Evolutionary conservation across 2,797 vertebrate species (phyloP).

Genomic region (Danio kyathit): DNA sequence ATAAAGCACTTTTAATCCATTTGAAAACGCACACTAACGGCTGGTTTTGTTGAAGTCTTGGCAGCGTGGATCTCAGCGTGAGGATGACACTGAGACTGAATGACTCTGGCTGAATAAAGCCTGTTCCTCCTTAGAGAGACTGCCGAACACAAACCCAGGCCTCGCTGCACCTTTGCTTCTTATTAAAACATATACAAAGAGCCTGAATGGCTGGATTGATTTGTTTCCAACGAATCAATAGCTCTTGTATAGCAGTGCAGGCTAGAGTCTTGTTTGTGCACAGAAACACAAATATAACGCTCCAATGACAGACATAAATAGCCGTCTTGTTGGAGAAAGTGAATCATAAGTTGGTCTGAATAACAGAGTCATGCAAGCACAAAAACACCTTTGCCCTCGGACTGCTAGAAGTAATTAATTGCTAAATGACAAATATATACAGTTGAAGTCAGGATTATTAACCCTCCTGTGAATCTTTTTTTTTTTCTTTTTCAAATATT

Average conservation of each 20-base stretch:
- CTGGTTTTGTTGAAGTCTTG: conserved; percentile 42
- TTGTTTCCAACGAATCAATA: conserved; percentile 38
- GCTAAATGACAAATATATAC: neutral
- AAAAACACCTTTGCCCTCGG: neutral
- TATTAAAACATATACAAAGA: conserved; percentile 40
- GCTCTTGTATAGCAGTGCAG: conserved; percentile 14
- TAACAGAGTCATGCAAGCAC: neutral
- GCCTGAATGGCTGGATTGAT: conserved; percentile 38
- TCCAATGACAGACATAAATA: conserved; percentile 17
- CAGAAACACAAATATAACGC: conserved; percentile 31
- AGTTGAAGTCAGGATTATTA: no score
- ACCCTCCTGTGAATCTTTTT: no score
- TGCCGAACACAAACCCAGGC: conserved; percentile 12
- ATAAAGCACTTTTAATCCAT: conserved; percentile 59
- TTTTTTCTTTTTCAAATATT: no score
- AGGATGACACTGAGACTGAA: conserved; percentile 34
- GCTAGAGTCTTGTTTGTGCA: conserved; percentile 20
- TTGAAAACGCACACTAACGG: conserved; percentile 24
- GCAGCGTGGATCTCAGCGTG: conserved; percentile 17
- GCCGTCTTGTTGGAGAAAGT: neutral
- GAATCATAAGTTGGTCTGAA: neutral
- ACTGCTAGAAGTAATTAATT: conserved; percentile 1
- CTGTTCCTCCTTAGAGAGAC: conserved; percentile 24
- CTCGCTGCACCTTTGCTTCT: neutral
- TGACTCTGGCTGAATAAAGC: conserved; percentile 18